Evolutionary conservation across 2,888 invertebrate genomes (phyloP), one percentile per base, ranked within the genome.

Genomic region (Morpho helenor): DNA sequence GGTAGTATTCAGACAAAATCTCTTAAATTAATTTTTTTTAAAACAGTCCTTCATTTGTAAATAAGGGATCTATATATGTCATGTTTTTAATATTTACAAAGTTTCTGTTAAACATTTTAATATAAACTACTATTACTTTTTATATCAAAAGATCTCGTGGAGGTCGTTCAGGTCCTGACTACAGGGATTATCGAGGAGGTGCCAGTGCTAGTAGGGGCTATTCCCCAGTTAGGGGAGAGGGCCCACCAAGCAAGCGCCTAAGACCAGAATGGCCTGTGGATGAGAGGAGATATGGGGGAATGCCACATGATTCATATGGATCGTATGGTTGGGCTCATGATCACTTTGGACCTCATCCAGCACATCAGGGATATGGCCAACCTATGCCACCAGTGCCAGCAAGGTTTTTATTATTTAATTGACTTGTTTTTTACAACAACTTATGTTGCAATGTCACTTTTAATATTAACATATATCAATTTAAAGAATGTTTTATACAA

Each of bases 231-330:
- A 91, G 96, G 72, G 94, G 94, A 10, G 95, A 96, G 68, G 92
- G 95, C 65, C 96, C 96, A 6, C 94, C 95, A 0, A 92, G 93
- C 68, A 96, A 96, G 74, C 91, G 96, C 57, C 94, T 96, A 82
- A 90, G 96, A 53, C 88, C 91, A 10, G 95, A 95, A 61, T 95
- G 95, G 96, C 94, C 88, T 2, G 75, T 87, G 49, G 91, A 91
- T 63, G 90, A 91, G 8, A 75, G 89, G 65, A 82, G 89, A 80
- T 90, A 88, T 84, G 90, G 91, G 31, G 90, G 87, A 5, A 85
- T 89, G 84, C 87, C 87, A 7, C 91, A 91, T 77, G 90, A 91
- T 64, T 80, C 87, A 0, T 91, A 91, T 71, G 91, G 91, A 0
- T 87, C 92, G 44, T 93, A 92, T 82, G 91, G 91, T 4, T 90